Evolutionary conservation across 2,797 vertebrate genomes (phyloP).

Genomic region (Crypturellus tataupa): DNA sequence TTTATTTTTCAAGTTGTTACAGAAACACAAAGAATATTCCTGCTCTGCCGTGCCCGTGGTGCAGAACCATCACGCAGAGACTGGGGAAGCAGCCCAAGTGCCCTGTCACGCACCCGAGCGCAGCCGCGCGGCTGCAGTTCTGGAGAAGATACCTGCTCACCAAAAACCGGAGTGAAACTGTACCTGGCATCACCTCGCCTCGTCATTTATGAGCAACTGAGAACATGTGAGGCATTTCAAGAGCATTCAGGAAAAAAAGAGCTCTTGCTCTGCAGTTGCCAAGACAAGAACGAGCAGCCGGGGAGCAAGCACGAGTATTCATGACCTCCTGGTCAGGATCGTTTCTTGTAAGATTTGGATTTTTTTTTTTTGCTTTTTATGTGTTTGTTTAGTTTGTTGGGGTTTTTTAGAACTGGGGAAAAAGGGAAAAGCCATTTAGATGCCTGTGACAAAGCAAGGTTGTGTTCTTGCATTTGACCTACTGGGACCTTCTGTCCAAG

Average conservation of each 20-base stretch:
- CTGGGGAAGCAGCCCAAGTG: background rate
- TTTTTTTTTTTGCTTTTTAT: background rate
- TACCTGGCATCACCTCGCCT: background rate
- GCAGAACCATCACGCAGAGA: background rate
- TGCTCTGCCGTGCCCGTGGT: accelerated
- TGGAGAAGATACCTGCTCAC: background rate
- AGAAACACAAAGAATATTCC: background rate
- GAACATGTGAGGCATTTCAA: background rate
- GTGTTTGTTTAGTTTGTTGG: no score
- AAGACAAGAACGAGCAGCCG: accelerated
- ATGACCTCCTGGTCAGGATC: accelerated
- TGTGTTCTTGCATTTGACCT: background rate
- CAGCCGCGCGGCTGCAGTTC: background rate
- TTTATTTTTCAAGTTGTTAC: background rate
- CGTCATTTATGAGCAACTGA: background rate
- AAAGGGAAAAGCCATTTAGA: background rate
- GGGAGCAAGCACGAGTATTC: background rate
- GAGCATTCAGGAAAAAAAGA: background rate
- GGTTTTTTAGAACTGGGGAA: background rate
- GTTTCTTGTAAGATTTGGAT: background rate
- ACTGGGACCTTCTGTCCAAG: background rate
- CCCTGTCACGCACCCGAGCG: background rate
- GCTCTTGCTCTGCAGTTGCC: background rate
- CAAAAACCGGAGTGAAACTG: background rate
- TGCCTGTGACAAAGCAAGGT: background rate